Conservation (phyloP, 1,140 invertebrate species). For the Pogonus chalceus region DNA sequence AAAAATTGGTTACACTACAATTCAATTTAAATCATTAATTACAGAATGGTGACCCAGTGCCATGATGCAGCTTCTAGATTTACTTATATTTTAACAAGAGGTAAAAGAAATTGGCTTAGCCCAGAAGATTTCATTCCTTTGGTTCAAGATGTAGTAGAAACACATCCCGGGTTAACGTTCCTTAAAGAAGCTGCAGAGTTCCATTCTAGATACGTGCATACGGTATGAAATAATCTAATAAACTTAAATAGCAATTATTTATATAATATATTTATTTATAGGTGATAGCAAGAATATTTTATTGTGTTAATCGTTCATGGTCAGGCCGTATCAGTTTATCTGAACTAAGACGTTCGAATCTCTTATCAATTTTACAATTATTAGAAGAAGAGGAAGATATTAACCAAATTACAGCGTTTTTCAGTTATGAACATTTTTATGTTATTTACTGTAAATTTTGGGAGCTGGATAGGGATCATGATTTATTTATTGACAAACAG, state of each 20-base stretch:
- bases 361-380: slow-evolving; percentile 63
- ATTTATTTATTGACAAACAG: slow-evolving; percentile 89
- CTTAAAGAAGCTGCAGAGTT: slow-evolving; percentile 96
- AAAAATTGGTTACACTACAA: slow-evolving; percentile 13
- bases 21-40: slow-evolving; percentile 11
- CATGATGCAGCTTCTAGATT: slow-evolving; percentile 88
- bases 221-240: too few relatives aligned
- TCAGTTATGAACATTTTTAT: slow-evolving; percentile 99
- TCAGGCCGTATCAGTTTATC: slow-evolving; percentile 76
- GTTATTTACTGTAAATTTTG: slow-evolving; percentile 99
- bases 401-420: slow-evolving; percentile 94
- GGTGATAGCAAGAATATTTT: slow-evolving; percentile 97
- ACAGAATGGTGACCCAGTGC: slow-evolving; percentile 61
- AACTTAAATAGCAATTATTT: neutral
- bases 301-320: slow-evolving; percentile 97
- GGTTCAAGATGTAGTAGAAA: slow-evolving; percentile 96
- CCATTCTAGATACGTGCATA: slow-evolving; percentile 96
- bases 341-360: slow-evolving; percentile 87
- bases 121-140: slow-evolving; percentile 86
- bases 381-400: slow-evolving; percentile 92
- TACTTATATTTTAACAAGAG: slow-evolving; percentile 69
- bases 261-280: slow-evolving; percentile 34
- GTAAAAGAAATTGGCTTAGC: slow-evolving; percentile 51
- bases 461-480: slow-evolving; percentile 98
- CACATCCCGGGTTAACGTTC: slow-evolving; percentile 96